Percentiles rank a stretch among this genome's conserved stretches.
These are phyloP conservation scores for Centroberyx gerrardi DNA, from an alignment of 2,797 vertebrate species.

Conservation along the genomic window DNA sequence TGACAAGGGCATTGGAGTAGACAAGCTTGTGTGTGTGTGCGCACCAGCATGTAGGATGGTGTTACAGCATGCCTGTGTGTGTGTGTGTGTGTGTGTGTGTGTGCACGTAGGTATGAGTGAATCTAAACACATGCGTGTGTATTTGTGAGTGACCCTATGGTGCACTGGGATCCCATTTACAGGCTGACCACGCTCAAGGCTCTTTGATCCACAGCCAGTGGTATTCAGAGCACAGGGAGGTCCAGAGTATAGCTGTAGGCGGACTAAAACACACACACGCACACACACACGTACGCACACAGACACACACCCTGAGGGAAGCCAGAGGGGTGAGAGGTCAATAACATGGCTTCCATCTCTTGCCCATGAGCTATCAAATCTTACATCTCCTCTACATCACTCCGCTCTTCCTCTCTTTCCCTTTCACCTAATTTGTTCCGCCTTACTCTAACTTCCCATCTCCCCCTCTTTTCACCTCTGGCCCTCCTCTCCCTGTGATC, in stretches of 20 bases:
- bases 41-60: background rate
- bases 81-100: constrained; percentile 16
- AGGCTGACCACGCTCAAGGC: constrained; percentile 70
- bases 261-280: constrained; percentile 64
- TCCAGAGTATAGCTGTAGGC: constrained; percentile 73
- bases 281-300: constrained; percentile 18
- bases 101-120: constrained; percentile 32
- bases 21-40: constrained; percentile 16
- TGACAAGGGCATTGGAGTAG: constrained; percentile 44
- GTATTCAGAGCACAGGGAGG: constrained; percentile 76
- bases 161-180: constrained; percentile 66
- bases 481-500: constrained; percentile 33
- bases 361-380: constrained; percentile 61
- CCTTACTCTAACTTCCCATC: constrained; percentile 37
- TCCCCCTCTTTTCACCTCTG: constrained; percentile 42
- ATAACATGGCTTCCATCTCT: constrained; percentile 71
- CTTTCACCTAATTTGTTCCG: constrained; percentile 67
- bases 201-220: constrained; percentile 77
- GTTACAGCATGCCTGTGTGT: constrained; percentile 14
- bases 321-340: constrained; percentile 73
- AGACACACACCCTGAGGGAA: constrained; percentile 66
- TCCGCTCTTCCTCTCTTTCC: constrained; percentile 58
- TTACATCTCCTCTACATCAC: constrained; percentile 49
- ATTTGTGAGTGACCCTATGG: constrained; percentile 51
- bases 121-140: constrained; percentile 40